Conservation (phyloP, 2,888 invertebrate species). For the Hermaeophaga mercurialis region DNA sequence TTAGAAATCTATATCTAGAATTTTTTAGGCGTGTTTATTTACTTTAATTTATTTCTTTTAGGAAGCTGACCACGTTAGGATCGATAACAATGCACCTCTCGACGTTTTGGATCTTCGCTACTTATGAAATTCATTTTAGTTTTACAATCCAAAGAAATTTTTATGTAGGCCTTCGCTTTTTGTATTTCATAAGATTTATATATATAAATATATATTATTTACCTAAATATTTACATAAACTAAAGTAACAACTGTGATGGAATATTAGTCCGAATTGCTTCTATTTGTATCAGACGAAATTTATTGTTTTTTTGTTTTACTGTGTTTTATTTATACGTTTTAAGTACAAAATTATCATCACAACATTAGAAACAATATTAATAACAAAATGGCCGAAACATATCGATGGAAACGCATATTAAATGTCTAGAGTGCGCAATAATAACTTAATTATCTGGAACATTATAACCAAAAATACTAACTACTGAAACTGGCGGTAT, state of each 20-base stretch:
- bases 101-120: slow-evolving; percentile 74
- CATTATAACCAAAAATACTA: too few relatives aligned
- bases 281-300: neutral
- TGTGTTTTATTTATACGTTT: neutral
- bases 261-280: slow-evolving; percentile 10
- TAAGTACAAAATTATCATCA: too few relatives aligned
- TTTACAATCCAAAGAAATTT: slow-evolving; percentile 12
- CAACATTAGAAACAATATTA: too few relatives aligned
- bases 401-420: too few relatives aligned
- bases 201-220: slow-evolving; percentile 1
- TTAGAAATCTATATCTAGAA: too few relatives aligned
- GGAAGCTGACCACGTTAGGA: slow-evolving; percentile 75
- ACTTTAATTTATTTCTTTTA: slow-evolving; percentile 34
- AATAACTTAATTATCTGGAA: too few relatives aligned
- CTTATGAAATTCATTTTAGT: slow-evolving; percentile 17
- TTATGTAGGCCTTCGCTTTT: slow-evolving; percentile 21
- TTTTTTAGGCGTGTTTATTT: neutral
- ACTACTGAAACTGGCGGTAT: too few relatives aligned
- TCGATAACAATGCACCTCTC: slow-evolving; percentile 67
- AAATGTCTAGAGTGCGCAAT: too few relatives aligned
- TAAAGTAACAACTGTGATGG: slow-evolving; percentile 16
- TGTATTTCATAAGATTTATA: slow-evolving; percentile 26
- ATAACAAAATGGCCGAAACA: too few relatives aligned
- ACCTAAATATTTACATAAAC: slow-evolving; percentile 5
- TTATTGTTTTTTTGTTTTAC: slow-evolving; percentile 16